Base-by-base conservation (phyloP, 2,797 vertebrate species). In the Pampus argenteus region DNA sequence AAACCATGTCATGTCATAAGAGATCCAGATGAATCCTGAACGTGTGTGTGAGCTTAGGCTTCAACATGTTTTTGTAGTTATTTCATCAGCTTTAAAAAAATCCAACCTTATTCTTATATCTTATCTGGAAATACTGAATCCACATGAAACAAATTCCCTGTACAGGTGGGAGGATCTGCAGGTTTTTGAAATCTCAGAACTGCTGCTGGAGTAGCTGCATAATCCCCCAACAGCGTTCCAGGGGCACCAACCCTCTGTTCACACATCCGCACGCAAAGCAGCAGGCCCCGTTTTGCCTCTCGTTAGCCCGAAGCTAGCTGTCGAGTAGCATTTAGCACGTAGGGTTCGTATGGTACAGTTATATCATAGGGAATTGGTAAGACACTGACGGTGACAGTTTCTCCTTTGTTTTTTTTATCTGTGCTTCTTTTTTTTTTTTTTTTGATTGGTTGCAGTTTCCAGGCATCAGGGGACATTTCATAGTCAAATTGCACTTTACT, bases 1-100 rank as follows among this genome's bases (percentile, higher is more conserved):
- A 52, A 31, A 47, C 22, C 22, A 38, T 26, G 54, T 76, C 28
- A 20, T 25, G 45, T 44, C 63, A 17, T 23, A 42, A 61, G 54
- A 63, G 26, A 56, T 52, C 22, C 60, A 54, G n/a, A 62, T 31
- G 26, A 5, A 10, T 0, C 29, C n/a, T 57, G 31, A 36, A 57
- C 29, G 52, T 31, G 54, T 26, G n/a, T 23, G 9, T 59, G 7
- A 64, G 54, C 38, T 59, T 11, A 18, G 10, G 10, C 14, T 31
- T 55, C 36, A 49, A 3, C 15, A 13, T 57, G 15, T n/a, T 64
- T 67, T 9, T 22, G 22, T 23, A 23, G 47, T 51, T 25, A 26
- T 28, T 47, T 50, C 5, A 2, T 29, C n/a, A 25, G 20, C 52
- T 49, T 61, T 14, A 59, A 55, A 54, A 31, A 14, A 13, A 36